These are phyloP conservation scores for Tetanocera ferruginea DNA, from an alignment of 2,888 invertebrate species.

Conservation along the genomic window DNA sequence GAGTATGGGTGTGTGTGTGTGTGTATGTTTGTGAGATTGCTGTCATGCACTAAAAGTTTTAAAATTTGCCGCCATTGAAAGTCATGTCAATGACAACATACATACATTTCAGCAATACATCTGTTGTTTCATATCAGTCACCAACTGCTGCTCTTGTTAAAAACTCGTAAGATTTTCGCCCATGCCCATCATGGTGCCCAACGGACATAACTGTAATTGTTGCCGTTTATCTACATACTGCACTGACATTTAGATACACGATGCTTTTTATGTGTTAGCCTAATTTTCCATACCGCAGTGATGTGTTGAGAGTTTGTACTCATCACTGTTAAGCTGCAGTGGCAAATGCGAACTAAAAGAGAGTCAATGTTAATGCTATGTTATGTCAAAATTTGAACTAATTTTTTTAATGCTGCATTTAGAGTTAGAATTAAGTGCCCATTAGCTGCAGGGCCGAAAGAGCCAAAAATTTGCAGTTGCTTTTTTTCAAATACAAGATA, in stretches of 20 bases:
- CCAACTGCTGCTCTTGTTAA: slow-evolving; percentile 4
- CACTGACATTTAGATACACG: not conserved
- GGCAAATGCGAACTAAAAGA: not conserved
- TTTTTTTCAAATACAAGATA: no score
- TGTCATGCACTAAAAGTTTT: slow-evolving; percentile 20
- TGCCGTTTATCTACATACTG: not conserved
- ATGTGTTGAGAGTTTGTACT: not conserved
- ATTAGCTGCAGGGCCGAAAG: no score
- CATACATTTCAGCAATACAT: slow-evolving; percentile 11
- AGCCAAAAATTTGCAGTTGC: no score
- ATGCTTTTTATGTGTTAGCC: slow-evolving; percentile 2
- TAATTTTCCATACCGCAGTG: not conserved
- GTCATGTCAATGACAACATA: slow-evolving; percentile 17
- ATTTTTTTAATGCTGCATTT: no score
- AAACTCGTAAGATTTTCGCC: not conserved
- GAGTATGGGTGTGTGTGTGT: not conserved
- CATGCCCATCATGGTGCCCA: not conserved
- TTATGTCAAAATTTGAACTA: not conserved
- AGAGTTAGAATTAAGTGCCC: no score
- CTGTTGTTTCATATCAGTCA: slow-evolving; percentile 30
- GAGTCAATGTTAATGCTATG: not conserved
- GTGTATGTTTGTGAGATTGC: not conserved
- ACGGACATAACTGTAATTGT: not conserved
- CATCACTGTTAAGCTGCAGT: not conserved
- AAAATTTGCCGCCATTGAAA: slow-evolving; percentile 44